Evolutionary conservation across 2,797 vertebrate species (phyloP), one percentile per base, ranked within the genome.

Genomic region (Chelonia mydas): DNA sequence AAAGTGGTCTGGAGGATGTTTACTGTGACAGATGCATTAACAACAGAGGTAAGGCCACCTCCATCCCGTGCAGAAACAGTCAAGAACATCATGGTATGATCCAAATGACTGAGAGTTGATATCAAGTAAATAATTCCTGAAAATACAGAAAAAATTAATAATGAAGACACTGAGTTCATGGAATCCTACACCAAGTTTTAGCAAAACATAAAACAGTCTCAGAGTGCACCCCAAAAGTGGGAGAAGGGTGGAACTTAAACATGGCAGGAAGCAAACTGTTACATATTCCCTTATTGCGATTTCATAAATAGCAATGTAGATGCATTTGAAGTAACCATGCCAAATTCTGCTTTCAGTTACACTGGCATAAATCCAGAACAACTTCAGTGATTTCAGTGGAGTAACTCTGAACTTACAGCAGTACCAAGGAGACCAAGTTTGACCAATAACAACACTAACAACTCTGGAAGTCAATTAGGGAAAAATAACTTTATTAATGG

Each of bases 61-160:
- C 99, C 98, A 4, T 99, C 99, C 79, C 33, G 96, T 0, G 99
- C 99, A n/a, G 98, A 97, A 90, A 99, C 93, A 9, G 94, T 97
- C 89, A 99, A 97, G 47, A 97, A 97, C 28, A 99, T 91, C 0
- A 94, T 98, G 87, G 98, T 98, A 19, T 5, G 96, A 21, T 98
- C 97, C 97, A 99, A 91, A 41, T 98, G 98, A 85, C 96, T 97
- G 85, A 99, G 98, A 59, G 98, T 19, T 84, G 99, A 99, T 84
- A 98, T 97, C 86, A 99, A 97, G 96, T 98, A 99, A 93, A 99
- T 98, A 95, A 98, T 97, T 93, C 99, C 99, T 99, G 86, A 41
- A 96, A 83, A 97, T 28, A 80, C 7, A 89, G 16, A 95, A 94
- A 88, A 49, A 83, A 81, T 6, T 53, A 59, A 89, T 53, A 94